A percentile compares a stretch with the other conserved stretches of the same genome.
Evolutionary conservation across 2,888 invertebrate species (phyloP).

Genomic region (Tipula confusa): DNA sequence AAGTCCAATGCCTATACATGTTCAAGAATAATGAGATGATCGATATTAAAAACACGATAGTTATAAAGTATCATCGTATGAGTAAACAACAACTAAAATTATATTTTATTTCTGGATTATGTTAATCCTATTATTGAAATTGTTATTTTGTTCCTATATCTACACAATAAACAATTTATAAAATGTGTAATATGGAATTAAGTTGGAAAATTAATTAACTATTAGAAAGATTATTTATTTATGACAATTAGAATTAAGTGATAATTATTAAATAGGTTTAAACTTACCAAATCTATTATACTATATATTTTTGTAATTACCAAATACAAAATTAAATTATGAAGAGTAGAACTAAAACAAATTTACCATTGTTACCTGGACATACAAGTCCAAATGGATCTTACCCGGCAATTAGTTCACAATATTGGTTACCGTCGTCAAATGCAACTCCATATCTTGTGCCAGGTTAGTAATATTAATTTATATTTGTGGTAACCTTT

Average conservation of each 20-base stretch:
- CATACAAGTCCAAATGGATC: not conserved
- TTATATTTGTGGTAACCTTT: not conserved
- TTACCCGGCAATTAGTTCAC: slow-evolving; percentile 30
- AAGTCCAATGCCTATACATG: not conserved
- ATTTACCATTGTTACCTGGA: not conserved
- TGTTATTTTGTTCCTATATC: not conserved
- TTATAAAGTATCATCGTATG: not conserved
- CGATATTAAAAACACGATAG: not conserved
- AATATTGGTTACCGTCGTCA: slow-evolving; percentile 31
- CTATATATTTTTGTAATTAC: not conserved
- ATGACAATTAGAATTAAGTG: not conserved
- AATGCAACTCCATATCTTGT: slow-evolving; percentile 30
- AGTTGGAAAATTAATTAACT: not conserved
- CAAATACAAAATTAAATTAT: slow-evolving; percentile 16
- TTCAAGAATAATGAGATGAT: not conserved
- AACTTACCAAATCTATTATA: not conserved
- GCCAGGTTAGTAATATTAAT: slow-evolving; percentile 31
- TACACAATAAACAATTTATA: not conserved
- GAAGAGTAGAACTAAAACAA: slow-evolving; percentile 29
- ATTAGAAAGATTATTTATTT: not conserved
- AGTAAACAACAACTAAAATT: not conserved
- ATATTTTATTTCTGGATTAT: not conserved
- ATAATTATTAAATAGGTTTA: not conserved
- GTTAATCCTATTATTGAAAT: not conserved
- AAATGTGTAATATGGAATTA: not conserved